These are phyloP conservation scores for Cryptotermes secundus DNA, from an alignment of 1,140 invertebrate species.

Conservation along the genomic window DNA sequence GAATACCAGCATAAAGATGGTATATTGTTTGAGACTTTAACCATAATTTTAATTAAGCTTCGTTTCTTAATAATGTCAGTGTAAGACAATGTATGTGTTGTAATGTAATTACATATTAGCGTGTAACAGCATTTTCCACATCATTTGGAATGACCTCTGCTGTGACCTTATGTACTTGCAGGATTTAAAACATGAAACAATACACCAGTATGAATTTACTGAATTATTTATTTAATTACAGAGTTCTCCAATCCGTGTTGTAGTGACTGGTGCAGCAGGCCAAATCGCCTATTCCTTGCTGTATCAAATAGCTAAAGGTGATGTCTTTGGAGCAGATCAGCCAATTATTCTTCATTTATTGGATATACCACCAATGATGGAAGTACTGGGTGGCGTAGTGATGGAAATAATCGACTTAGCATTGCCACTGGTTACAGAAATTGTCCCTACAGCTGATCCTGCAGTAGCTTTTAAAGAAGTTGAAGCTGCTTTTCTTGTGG, in stretches of 20 bases:
- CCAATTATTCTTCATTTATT: constrained; percentile 87
- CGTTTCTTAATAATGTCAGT: neutral
- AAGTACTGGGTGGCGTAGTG: constrained; percentile 91
- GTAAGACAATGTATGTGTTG: neutral
- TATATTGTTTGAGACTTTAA: neutral
- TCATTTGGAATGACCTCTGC: neutral
- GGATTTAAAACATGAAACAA: too few species aligned
- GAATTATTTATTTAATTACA: constrained; percentile 45
- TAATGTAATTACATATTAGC: neutral
- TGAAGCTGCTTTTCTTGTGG: constrained; percentile 96
- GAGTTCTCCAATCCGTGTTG: constrained; percentile 84
- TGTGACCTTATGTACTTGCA: neutral
- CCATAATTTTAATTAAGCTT: neutral
- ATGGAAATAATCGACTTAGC: constrained; percentile 98
- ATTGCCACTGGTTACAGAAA: constrained; percentile 75
- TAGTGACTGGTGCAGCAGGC: constrained; percentile 96
- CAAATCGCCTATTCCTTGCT: constrained; percentile 98
- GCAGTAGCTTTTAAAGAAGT: constrained; percentile 92
- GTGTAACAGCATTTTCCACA: too few species aligned
- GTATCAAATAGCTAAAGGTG: constrained; percentile 91
- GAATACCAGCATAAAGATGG: neutral
- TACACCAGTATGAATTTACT: too few species aligned
- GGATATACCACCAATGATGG: constrained; percentile 95
- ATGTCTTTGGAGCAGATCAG: constrained; percentile 93
- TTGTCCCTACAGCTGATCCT: constrained; percentile 85